phyloP scores from a whole-genome alignment of 2,797 vertebrate genomes.

The Cryptoblepharus egeriae region DNA sequence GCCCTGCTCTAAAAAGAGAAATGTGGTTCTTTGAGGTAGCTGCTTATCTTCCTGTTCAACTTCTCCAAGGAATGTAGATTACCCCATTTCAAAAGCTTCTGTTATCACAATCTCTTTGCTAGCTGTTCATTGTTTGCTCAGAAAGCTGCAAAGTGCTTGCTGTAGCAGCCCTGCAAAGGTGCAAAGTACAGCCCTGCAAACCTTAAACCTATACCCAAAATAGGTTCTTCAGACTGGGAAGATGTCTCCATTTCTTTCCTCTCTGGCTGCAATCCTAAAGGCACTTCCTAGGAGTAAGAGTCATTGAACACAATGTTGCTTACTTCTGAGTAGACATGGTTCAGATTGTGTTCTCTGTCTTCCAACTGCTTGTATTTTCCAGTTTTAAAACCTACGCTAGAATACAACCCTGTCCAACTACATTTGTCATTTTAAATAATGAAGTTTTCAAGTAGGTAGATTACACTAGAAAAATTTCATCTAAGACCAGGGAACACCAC shows the following conservation, averaged over 20 bases:
- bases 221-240: conserved; percentile 55
- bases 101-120: conserved; percentile 47
- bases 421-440: background rate
- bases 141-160: conserved; percentile 60
- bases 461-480: background rate
- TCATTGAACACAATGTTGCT: no score
- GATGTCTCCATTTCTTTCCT: conserved; percentile 58
- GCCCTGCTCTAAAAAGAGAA: no score
- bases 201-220: no score
- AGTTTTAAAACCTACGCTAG: conserved; percentile 8
- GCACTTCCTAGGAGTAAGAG: no score
- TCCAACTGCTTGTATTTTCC: conserved; percentile 15
- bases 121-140: conserved; percentile 44
- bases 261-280: no score
- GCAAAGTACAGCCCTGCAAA: no score
- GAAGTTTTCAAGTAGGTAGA: background rate
- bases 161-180: conserved; percentile 38
- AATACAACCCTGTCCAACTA: background rate
- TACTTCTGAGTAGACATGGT: no score
- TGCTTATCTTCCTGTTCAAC: background rate
- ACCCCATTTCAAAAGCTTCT: conserved; percentile 23
- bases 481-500: background rate
- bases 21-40: background rate
- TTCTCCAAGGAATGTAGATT: background rate
- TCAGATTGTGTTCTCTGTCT: no score